Base-by-base conservation (phyloP, 2,113 vertebrate species). In the Chrysochloris asiatica region DNA sequence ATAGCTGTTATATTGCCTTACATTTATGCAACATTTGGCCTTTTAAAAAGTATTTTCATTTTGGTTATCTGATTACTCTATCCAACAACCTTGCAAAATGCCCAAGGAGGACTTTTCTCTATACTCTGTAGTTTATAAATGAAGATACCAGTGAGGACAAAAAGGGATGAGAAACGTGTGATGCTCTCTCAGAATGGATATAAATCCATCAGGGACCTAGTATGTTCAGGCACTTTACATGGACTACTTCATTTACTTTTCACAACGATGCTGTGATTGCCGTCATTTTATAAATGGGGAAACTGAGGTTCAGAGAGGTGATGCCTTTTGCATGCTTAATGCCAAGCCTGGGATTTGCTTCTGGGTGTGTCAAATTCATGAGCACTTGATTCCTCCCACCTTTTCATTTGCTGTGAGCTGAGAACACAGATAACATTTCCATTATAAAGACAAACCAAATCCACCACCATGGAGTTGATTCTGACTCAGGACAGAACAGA, bases 41-140 rank as follows among this genome's bases (percentile, higher is more conserved):
- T 43, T 56, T 93, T 91, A 72, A 81, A 90, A 76, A 43, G 45
- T 28, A 52, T 63, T 75, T 92, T 79, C 10, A 54, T 65, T 88
- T 79, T 82, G 14, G 28, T 92, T 89, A 73, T 83, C 77, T 92
- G 54, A 4, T 61, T 47, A 13, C 41, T 75, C 45, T 82, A 52
- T 41, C 78, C 75, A 47, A 52, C 33, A 79, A 65, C 80, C 76
- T 72, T 69, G 41, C 73, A 43, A 86, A 86, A 38, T 63, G 71
- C 2, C 24, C 56, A 45, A 50, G 17, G 59, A 80, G 36, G 83
- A 47, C 72, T 84, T 78, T 26, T 30, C 1, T 65, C 30, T 21
- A 50, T 30, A 26, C 38, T 3, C 59, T 56, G 54, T 63, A 16
- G 45, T 38, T 81, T 90, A n/a, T 73, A 90, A 71, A 81, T 7